Evolutionary conservation across 2,113 vertebrate species (phyloP).

Genomic region (Astatotilapia flaviijosephi): DNA sequence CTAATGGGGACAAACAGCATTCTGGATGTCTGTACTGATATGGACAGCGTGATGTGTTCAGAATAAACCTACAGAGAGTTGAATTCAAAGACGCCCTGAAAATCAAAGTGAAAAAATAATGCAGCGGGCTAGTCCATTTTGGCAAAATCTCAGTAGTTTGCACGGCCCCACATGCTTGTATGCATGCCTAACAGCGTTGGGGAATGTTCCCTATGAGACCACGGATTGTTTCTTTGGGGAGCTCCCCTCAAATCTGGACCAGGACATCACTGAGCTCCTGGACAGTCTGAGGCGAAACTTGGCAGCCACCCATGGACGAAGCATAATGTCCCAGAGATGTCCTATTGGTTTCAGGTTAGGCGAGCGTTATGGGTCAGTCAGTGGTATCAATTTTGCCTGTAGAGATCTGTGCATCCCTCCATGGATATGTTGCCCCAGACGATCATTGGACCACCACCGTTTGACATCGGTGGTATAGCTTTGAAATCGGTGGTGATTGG

Average conservation of each 20-base stretch:
- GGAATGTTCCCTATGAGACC: background rate
- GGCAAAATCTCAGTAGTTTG: background rate
- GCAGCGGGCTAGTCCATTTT: background rate
- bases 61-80: background rate
- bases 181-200: background rate
- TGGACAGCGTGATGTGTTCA: background rate
- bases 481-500: background rate
- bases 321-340: background rate
- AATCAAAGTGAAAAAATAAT: background rate
- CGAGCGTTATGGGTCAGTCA: fast-evolving
- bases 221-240: background rate
- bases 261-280: background rate
- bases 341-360: background rate
- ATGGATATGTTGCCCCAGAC: background rate
- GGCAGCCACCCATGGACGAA: background rate
- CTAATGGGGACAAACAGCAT: background rate
- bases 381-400: background rate
- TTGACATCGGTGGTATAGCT: background rate
- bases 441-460: background rate
- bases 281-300: background rate
- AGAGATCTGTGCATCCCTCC: background rate
- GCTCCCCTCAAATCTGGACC: background rate
- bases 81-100: background rate
- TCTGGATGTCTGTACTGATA: background rate
- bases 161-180: fast-evolving